Evolutionary conservation across 2,113 vertebrate genomes (phyloP).

Genomic region (Ginglymostoma cirratum): DNA sequence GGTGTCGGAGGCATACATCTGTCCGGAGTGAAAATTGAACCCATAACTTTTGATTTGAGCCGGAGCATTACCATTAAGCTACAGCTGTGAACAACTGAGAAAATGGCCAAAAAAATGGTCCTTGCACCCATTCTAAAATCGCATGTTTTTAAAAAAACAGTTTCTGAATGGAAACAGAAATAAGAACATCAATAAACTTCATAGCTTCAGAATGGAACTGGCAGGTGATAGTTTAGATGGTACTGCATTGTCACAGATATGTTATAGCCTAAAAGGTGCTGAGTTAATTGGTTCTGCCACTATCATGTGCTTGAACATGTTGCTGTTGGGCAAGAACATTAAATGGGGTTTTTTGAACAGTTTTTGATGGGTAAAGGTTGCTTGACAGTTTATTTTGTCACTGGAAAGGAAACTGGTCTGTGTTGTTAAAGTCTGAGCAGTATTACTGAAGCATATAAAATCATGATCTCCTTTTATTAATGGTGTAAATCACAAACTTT

Average conservation of each 20-base stretch:
- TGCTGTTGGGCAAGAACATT: not conserved
- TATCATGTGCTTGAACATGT: not conserved
- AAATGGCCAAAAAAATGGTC: not conserved
- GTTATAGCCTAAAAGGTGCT: not conserved
- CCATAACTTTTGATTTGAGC: not conserved
- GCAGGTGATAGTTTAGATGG: not conserved
- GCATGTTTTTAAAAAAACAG: not conserved
- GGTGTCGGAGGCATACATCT: not conserved
- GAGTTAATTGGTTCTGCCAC: not conserved
- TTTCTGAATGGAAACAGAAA: not conserved
- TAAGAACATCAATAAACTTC: not conserved
- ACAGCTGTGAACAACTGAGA: not conserved
- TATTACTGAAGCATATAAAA: too few relatives aligned
- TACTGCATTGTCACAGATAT: not conserved
- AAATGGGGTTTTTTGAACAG: not conserved
- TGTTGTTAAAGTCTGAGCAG: not conserved
- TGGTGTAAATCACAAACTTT: not conserved
- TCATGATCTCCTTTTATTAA: not conserved
- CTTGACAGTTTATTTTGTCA: not conserved
- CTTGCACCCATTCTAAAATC: not conserved
- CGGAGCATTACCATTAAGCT: not conserved
- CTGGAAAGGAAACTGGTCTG: not conserved
- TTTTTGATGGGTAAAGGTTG: not conserved
- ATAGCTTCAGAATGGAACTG: not conserved
- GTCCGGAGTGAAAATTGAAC: not conserved